Base-by-base conservation (phyloP, 2,888 invertebrate genomes). In the Tachina fera region DNA sequence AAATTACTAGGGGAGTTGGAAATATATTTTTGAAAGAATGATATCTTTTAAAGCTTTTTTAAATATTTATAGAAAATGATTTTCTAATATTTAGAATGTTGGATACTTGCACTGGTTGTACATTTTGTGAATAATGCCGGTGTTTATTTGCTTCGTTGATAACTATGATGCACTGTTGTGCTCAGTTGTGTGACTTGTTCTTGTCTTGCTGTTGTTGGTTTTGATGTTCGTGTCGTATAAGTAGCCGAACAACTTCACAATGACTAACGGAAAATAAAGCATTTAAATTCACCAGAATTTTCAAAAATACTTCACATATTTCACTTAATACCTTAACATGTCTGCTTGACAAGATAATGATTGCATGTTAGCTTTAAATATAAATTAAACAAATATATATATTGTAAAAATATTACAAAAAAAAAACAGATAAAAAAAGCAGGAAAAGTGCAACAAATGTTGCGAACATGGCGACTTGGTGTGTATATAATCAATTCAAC, bases 271-370 rank as follows among this genome's bases (percentile, higher is more conserved):
- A 31, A 31, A 31, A 31, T 5, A 31, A 31, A 31, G 31, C 31
- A 0, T 31, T 31, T 31, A 31, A 31, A 31, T 6, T 31, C 31
- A 31, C 5, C 19, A 19, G 31, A 16, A 39, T 22, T 58, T 9
- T 6, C 14, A 58, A n/a, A 14, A 39, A 31, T 58, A 39, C 39
- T 31, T 65, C 8, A 49, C 19, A 31, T 31, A 31, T 43, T 41
- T 22, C 0, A n/a, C 43, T 51, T 63, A 16, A 68, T 63, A 31
- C 61, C 11, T 79, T 68, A 61, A 68, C 41, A 61, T 71, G 13
- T 71, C 72, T 79, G 63, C 47, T 71, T 49, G 56, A 47, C 47
- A 79, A 61, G 67, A 63, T 75, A 79, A 68, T 70, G 56, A 68
- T 75, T 56, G 74, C 83, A 74, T 79, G 68, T 68, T 63, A 6